These are phyloP conservation scores for Drosophila flavopinicola DNA, from an alignment of 2,888 invertebrate genomes.

Conservation along the genomic window DNA sequence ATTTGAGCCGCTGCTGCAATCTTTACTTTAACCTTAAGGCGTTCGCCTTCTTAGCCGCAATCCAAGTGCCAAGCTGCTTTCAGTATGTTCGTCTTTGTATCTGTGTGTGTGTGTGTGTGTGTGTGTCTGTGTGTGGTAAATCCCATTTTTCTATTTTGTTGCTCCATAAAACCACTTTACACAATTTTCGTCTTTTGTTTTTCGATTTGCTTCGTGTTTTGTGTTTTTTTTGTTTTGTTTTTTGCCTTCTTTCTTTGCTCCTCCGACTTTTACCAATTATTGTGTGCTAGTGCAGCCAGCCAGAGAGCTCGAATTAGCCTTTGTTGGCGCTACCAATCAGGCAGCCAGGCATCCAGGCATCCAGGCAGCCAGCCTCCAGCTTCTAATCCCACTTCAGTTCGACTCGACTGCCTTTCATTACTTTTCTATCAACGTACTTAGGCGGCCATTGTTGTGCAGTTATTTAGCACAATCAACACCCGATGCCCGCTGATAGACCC, in stretches of 20 bases:
- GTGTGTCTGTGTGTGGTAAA: conserved; percentile 67
- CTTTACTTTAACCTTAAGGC: conserved; percentile 80
- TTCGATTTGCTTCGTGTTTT: conserved; percentile 69
- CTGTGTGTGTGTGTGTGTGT: conserved; percentile 15
- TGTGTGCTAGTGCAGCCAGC: conserved; percentile 57
- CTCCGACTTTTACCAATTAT: conserved; percentile 76
- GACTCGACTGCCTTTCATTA: conserved; percentile 63
- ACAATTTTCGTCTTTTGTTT: conserved; percentile 81
- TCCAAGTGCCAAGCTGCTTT: conserved; percentile 39
- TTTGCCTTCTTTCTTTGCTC: conserved; percentile 9
- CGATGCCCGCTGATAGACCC: conserved; percentile 66
- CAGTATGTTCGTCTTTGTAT: neutral
- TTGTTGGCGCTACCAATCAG: conserved; percentile 74
- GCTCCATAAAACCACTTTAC: conserved; percentile 80
- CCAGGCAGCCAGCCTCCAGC: conserved; percentile 43
- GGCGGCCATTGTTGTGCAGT: conserved; percentile 76
- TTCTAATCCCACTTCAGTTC: conserved; percentile 1
- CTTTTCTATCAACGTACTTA: conserved; percentile 80
- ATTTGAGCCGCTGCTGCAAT: conserved; percentile 80
- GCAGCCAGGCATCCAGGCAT: no score
- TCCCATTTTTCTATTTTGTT: conserved; percentile 81
- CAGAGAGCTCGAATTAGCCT: conserved; percentile 70
- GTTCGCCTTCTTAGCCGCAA: conserved; percentile 52
- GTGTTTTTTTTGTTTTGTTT: conserved; percentile 28
- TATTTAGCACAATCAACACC: conserved; percentile 78